Evolutionary conservation across 2,797 vertebrate genomes (phyloP).

Genomic region (Amblyraja radiata): DNA sequence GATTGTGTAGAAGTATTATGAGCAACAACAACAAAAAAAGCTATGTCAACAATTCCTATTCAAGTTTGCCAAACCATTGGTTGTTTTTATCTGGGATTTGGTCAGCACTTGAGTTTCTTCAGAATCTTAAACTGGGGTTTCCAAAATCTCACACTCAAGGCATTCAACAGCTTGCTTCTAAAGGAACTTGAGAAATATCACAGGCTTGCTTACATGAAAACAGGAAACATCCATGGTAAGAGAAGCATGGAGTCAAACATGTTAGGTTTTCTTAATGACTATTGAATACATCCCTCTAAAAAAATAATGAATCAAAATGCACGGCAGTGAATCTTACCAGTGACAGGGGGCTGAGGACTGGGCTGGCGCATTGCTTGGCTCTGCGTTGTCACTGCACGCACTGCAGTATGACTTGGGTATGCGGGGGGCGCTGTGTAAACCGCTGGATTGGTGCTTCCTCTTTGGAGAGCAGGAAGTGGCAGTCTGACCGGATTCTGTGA

Average conservation of each 20-base stretch:
- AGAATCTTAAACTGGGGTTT: not conserved
- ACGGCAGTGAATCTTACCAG: not conserved
- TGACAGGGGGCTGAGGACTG: slow-evolving; percentile 52
- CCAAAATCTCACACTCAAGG: not conserved
- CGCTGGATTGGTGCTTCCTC: not conserved
- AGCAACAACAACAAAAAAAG: not conserved
- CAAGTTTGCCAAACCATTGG: not conserved
- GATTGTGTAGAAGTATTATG: not conserved
- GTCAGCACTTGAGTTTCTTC: not conserved
- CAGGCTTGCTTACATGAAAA: not conserved
- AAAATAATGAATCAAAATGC: not conserved
- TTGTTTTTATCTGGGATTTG: not conserved
- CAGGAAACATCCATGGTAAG: not conserved
- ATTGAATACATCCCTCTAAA: too few species aligned
- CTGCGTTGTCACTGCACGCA: slow-evolving; percentile 60
- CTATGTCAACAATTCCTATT: not conserved
- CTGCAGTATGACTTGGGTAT: slow-evolving; percentile 53
- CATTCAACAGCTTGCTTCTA: not conserved
- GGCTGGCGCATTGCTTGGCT: slow-evolving; percentile 58
- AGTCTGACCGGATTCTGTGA: not conserved
- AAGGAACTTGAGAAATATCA: not conserved
- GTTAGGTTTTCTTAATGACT: not conserved
- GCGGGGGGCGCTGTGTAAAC: not conserved
- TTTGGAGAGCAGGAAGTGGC: slow-evolving; percentile 6
- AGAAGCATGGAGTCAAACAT: not conserved